Evolutionary conservation across 2,797 vertebrate genomes (phyloP), one percentile per base, ranked within the genome.

Genomic region (Margarornis squamiger): DNA sequence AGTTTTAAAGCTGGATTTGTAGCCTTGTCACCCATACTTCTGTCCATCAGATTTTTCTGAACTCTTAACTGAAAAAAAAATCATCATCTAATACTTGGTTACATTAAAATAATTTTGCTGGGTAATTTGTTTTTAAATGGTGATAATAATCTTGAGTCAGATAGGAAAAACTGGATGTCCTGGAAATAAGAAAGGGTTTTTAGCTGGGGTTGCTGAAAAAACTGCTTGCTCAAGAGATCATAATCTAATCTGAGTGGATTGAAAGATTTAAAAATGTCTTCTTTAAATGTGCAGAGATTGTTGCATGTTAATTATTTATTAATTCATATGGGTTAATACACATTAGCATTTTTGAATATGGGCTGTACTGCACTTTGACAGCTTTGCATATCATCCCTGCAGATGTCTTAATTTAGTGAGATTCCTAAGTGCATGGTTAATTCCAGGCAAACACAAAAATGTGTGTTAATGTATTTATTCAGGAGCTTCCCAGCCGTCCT

Each of bases 171-270:
- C 14, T 8, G 84, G 41, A 74, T 70, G 67, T 80, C 68, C 30
- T 89, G 57, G 49, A 93, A 95, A 80, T 77, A 82, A 87, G 63
- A 88, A 88, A 57, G 45, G 4, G 23, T 77, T 91, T 89, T 45
- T 88, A 36, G 22, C 61, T 91, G 45, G 18, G 8, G n/a, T 34
- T 93, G 54, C 72, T 80, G 81, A 83, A 93, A 92, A 95, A 93
- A 29, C 18, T 96, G 84, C 91, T 80, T 93, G 46, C 49, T 93
- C 36, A 92, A 58, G 85, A 95, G 93, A 94, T 96, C 2, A 0
- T 68, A 90, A 95, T 96, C 94, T 95, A 74, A 92, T 93, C 77
- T 68, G 57, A 83, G 22, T 48, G n/a, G 34, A 83, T 23, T 73
- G 52, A 70, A 91, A 91, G n/a, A 54, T 85, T 87, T 80, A 18